phyloP scores from a whole-genome alignment of 2,113 vertebrate genomes.

The Dasyprocta punctata region DNA sequence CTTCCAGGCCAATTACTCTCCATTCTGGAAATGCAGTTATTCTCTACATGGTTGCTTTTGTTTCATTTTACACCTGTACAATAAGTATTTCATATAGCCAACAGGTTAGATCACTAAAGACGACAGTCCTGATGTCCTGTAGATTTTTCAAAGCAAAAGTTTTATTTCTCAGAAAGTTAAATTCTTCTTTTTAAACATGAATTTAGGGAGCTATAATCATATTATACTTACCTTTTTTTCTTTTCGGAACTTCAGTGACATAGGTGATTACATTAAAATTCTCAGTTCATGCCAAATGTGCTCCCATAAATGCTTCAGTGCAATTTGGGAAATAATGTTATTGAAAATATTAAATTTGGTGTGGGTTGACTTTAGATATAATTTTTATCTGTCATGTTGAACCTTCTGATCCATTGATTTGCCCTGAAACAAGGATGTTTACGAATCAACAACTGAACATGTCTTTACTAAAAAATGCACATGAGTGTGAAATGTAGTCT shows the following conservation, averaged over 20 bases:
- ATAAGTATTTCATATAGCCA: conserved; percentile 37
- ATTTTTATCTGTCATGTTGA: conserved; percentile 12
- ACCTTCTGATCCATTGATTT: conserved; percentile 24
- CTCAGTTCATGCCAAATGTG: conserved; percentile 21
- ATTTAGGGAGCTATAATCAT: conserved; percentile 26
- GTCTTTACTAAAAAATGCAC: neutral
- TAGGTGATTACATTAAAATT: conserved; percentile 50
- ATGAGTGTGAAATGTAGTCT: neutral
- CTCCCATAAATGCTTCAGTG: neutral
- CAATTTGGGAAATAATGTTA: conserved; percentile 25
- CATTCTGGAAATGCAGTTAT: neutral
- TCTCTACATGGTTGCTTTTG: conserved; percentile 26
- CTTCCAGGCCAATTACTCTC: conserved; percentile 53
- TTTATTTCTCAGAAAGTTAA: conserved; percentile 44
- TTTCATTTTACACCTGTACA: conserved; percentile 65
- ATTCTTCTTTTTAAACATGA: conserved; percentile 37
- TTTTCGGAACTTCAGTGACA: neutral
- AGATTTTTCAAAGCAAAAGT: conserved; percentile 38
- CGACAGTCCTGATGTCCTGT: neutral
- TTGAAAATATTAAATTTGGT: conserved; percentile 48
- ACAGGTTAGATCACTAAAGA: conserved; percentile 61
- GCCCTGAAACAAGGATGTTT: neutral
- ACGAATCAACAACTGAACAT: neutral
- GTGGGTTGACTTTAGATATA: neutral
- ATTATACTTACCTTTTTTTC: neutral